phyloP scores from a whole-genome alignment of 53 echinoderm and acorn worm species.

The Patiria pectinifera region DNA sequence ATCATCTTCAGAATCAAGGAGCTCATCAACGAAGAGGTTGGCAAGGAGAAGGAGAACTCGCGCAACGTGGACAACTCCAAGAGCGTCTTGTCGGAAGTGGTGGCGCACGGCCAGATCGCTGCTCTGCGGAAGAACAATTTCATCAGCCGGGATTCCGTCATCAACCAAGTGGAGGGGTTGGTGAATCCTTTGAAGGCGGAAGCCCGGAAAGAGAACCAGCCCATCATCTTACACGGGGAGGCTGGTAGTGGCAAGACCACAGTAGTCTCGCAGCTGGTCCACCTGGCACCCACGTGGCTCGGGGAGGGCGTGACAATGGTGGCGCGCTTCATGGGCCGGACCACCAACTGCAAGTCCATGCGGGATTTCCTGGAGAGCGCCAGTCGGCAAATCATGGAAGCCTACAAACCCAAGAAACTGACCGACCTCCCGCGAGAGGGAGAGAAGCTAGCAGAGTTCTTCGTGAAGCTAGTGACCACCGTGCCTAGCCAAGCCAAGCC shows the following conservation, averaged over 20 bases:
- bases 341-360: slow-evolving; percentile 84
- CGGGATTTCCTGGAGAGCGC: slow-evolving; percentile 87
- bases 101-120: slow-evolving; percentile 85
- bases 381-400: slow-evolving; percentile 88
- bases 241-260: slow-evolving; percentile 93
- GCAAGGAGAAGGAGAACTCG: slow-evolving; percentile 79
- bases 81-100: slow-evolving; percentile 79
- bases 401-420: slow-evolving; percentile 85
- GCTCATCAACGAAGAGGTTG: slow-evolving; percentile 83
- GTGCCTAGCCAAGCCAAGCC: slow-evolving; percentile 81
- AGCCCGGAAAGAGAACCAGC: slow-evolving; percentile 73
- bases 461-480: slow-evolving; percentile 84
- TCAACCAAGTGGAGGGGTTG: slow-evolving; percentile 89
- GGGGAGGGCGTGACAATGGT: slow-evolving; percentile 83
- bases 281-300: slow-evolving; percentile 89
- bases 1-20: slow-evolving; percentile 87
- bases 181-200: slow-evolving; percentile 70
- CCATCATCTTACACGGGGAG: slow-evolving; percentile 87
- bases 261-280: slow-evolving; percentile 82
- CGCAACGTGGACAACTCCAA: slow-evolving; percentile 78
- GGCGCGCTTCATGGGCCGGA: slow-evolving; percentile 83
- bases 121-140: slow-evolving; percentile 76
- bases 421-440: slow-evolving; percentile 77
- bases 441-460: slow-evolving; percentile 81
- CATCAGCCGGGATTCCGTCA: slow-evolving; percentile 86